These are phyloP conservation scores for Morpho deidamia DNA, from an alignment of 2,888 invertebrate genomes.

Conservation along the genomic window DNA sequence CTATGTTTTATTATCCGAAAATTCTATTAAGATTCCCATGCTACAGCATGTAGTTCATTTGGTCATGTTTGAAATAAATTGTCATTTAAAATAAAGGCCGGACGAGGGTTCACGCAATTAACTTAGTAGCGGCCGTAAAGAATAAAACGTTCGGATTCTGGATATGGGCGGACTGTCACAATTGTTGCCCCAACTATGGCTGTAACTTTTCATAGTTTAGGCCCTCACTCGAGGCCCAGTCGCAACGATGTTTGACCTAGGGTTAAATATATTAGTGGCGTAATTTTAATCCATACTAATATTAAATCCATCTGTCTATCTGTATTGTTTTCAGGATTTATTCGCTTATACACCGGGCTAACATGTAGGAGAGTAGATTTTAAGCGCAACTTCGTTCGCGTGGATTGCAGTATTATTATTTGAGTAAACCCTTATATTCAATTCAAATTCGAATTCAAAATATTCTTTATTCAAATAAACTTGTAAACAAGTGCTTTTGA, in stretches of 20 bases:
- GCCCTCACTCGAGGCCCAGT: neutral
- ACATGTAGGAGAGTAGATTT: too few species aligned
- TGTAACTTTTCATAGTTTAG: constrained; percentile 38
- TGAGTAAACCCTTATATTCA: too few species aligned
- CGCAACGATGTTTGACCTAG: neutral
- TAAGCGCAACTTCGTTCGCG: too few species aligned
- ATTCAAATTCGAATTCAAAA: too few species aligned
- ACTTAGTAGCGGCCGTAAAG: constrained; percentile 59
- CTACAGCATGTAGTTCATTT: constrained; percentile 21
- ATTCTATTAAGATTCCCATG: neutral
- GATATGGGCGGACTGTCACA: constrained; percentile 30
- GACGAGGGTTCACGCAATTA: constrained; percentile 75
- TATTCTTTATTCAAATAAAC: too few species aligned
- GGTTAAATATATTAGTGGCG: neutral
- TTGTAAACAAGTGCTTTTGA: too few species aligned
- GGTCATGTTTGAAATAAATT: constrained; percentile 63
- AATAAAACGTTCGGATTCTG: constrained; percentile 65
- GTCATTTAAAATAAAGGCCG: constrained; percentile 65
- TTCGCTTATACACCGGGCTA: too few species aligned
- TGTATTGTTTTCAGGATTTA: too few species aligned
- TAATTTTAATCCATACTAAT: too few species aligned
- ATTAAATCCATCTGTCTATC: too few species aligned
- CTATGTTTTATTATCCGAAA: neutral
- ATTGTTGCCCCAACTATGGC: constrained; percentile 31
- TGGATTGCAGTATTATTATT: too few species aligned